Evolutionary conservation across 2,888 invertebrate genomes (phyloP), one percentile per base, ranked within the genome.

Genomic region (Agrochola circellaris): DNA sequence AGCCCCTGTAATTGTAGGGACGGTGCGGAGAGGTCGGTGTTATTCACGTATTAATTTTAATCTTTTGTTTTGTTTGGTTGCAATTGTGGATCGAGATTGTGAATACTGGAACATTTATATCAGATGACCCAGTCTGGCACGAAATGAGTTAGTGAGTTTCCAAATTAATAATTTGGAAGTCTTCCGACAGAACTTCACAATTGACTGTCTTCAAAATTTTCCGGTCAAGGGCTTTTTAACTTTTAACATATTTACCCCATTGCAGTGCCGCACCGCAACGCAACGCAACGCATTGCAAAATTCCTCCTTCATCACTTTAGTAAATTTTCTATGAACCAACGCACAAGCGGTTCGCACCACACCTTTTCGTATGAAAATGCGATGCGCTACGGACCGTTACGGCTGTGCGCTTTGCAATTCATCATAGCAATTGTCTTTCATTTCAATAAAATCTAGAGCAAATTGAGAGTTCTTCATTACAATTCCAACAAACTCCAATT

Each of bases 41-140:
- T 71, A 74, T 69, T 68, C 71, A 71, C 60, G 48, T 56, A 81
- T 77, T 84, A 67, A 69, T 72, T 69, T 74, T 72, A 67, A 83
- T 60, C 58, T 65, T 69, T 65, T 73, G 51, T 68, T 77, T 81
- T 71, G 64, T 34, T 69, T 56, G 11, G 6, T 26, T 56, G 70
- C 7, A 73, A 26, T 23, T 13, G 30, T 38, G 9, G 1, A 62
- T 48, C 9, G 23, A 11, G 9, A 42, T 38, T 17, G 17, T 45
- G 20, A 8, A 30, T 30, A 20, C 4, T 60, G 4, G 9, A 30
- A 30, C 9, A 60, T 30, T 17, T 1, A 30, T 60, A 30, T 15
- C 26, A 15, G n/a, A 56, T 58, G 15, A 8, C 26, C 15, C 15
- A 17, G 58, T 58, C 15, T 26, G 58, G 15, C 15, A 26, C 7